Evolutionary conservation across 2,113 vertebrate species (phyloP), one percentile per base, ranked within the genome.

Genomic region (Microtus oregoni): DNA sequence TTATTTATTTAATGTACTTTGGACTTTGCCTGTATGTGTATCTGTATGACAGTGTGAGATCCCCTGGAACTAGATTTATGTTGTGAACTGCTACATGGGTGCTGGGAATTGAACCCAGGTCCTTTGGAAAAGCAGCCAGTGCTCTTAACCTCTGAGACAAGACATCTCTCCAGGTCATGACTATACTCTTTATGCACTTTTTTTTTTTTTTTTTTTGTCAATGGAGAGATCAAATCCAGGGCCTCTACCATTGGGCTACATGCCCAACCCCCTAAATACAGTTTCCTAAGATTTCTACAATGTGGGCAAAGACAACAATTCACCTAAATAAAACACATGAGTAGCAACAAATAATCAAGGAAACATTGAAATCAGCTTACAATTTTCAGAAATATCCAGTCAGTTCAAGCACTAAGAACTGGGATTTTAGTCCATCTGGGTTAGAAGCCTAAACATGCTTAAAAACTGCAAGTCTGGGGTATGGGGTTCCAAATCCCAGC

Each of bases 331-430:
- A 94, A 94, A 85, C 10, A 82, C 3, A 68, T 65, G 28, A 89
- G 17, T 7, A 96, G 91, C 47, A 95, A 91, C 76, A 97, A 92
- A 90, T 22, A 94, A 75, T 63, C 58, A 93, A 92, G 11, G 73
- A 14, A 91, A 47, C 15, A 75, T 14, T 44, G 87, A 86, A 87
- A 92, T 70, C 7, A 75, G 93, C 22, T 26, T 50, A 65, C 12
- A 85, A 44, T 35, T 47, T 90, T 70, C 35, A 73, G 81, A 92
- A 70, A 85, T 35, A 93, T 10, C 41, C 5, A 10, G 12, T 92
- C 50, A 90, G 28, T 68, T 63, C 12, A 38, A 83, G 24, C 30
- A 95, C 20, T 90, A 35, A 83, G 41, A 78, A 75, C n/a, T 83
- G 30, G 88, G 17, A 82, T 41, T 83, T 75, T 68, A 92, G 44